Conservation (phyloP, 2,113 vertebrate species). For the Carlito syrichta region DNA sequence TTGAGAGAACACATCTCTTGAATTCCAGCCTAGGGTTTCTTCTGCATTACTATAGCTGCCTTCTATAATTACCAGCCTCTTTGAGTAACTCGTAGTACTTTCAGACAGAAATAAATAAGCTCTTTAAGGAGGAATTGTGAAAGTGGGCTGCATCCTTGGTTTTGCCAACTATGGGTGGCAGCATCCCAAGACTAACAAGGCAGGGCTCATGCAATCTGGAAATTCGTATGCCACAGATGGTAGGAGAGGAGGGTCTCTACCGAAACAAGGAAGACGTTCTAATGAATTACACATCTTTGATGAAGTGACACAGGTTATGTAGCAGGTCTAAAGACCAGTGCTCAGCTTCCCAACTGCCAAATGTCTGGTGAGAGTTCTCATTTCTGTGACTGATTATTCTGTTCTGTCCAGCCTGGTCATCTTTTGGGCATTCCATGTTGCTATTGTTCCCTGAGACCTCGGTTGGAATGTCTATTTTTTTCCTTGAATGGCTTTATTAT, state of each 20-base stretch:
- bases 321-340: background rate
- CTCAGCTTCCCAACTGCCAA: background rate
- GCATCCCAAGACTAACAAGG: background rate
- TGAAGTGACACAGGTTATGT: fast-evolving
- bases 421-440: background rate
- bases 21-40: background rate
- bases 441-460: background rate
- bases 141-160: background rate
- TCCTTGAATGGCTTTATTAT: background rate
- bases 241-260: background rate
- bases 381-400: background rate
- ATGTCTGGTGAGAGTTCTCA: background rate
- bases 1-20: background rate
- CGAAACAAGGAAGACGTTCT: background rate
- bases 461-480: background rate
- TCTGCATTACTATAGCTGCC: background rate
- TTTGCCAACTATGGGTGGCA: background rate
- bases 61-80: background rate
- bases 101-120: slow-evolving; percentile 14
- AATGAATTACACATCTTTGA: background rate
- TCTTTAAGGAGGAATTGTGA: slow-evolving; percentile 1
- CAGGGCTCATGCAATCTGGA: background rate
- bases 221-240: background rate
- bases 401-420: background rate
- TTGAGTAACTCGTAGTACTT: background rate